Conservation (phyloP, 2,888 invertebrate genomes). For the Drosophila nr. medialis region DNA sequence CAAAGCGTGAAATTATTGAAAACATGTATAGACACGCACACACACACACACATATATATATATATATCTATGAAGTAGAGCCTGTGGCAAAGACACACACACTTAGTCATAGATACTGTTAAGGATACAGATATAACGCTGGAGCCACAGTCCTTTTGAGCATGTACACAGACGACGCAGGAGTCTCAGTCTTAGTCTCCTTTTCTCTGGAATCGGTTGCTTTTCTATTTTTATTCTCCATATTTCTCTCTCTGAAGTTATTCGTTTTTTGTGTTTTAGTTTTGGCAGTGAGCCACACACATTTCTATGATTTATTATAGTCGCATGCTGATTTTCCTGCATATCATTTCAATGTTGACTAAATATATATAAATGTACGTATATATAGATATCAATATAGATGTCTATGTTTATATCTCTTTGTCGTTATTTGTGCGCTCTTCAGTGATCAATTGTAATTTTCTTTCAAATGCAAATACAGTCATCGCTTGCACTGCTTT, state of each 20-base stretch:
- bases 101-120: conserved; percentile 3
- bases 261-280: conserved; percentile 32
- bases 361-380: background rate
- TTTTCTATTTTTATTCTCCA: conserved; percentile 16
- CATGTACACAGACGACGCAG: conserved; percentile 40
- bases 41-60: background rate
- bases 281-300: conserved; percentile 54
- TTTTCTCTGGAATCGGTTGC: conserved; percentile 14
- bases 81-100: conserved; percentile 16
- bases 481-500: conserved; percentile 18
- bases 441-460: conserved; percentile 77
- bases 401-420: conserved; percentile 23
- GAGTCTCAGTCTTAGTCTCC: background rate
- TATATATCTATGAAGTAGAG: conserved; percentile 19
- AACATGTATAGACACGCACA: conserved; percentile 23
- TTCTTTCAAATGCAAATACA: conserved; percentile 78
- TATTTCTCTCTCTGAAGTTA: background rate
- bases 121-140: conserved; percentile 10
- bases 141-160: conserved; percentile 20
- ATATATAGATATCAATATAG: conserved; percentile 1
- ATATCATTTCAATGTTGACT: conserved; percentile 27
- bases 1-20: conserved; percentile 80
- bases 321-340: conserved; percentile 74
- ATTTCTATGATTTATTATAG: conserved; percentile 76
- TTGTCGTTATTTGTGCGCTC: conserved; percentile 43